phyloP scores from a whole-genome alignment of 2,888 invertebrate species.

The Lacanobia oleracea region DNA sequence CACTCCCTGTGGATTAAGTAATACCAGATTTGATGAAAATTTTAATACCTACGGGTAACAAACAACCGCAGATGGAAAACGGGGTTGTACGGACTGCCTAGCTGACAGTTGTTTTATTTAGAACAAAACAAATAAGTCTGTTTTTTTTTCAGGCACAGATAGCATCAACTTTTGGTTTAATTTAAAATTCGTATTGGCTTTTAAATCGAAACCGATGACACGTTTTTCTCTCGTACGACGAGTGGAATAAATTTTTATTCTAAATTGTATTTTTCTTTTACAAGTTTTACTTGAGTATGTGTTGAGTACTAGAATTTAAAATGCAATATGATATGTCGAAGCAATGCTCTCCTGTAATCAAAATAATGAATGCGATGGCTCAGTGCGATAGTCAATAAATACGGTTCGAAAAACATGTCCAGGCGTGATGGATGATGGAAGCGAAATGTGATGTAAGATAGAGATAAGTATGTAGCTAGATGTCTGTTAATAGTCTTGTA shows the following conservation, averaged over 20 bases:
- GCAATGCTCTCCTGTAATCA: slow-evolving; percentile 73
- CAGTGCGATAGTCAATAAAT: slow-evolving; percentile 86
- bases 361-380: slow-evolving; percentile 86
- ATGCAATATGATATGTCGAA: slow-evolving; percentile 31
- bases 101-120: slow-evolving; percentile 55
- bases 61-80: slow-evolving; percentile 63
- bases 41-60: slow-evolving; percentile 68
- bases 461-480: slow-evolving; percentile 70
- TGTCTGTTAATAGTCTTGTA: slow-evolving; percentile 73
- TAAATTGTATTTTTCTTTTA: not conserved
- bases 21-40: slow-evolving; percentile 78
- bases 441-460: slow-evolving; percentile 85
- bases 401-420: slow-evolving; percentile 87
- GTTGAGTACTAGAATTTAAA: slow-evolving; percentile 16
- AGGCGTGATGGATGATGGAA: slow-evolving; percentile 87
- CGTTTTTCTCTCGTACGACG: not conserved
- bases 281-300: not conserved
- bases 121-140: slow-evolving; percentile 39
- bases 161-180: slow-evolving; percentile 18
- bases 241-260: not conserved
- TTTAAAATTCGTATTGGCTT: slow-evolving; percentile 25
- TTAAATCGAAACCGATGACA: slow-evolving; percentile 17
- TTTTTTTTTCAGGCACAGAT: slow-evolving; percentile 20
- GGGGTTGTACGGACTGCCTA: slow-evolving; percentile 34
- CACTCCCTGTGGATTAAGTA: slow-evolving; percentile 84